A percentile compares a stretch with the other conserved stretches of the same genome.
These are phyloP conservation scores for Trichoplusia ni DNA, from an alignment of 1,140 invertebrate species.

Conservation along the genomic window DNA sequence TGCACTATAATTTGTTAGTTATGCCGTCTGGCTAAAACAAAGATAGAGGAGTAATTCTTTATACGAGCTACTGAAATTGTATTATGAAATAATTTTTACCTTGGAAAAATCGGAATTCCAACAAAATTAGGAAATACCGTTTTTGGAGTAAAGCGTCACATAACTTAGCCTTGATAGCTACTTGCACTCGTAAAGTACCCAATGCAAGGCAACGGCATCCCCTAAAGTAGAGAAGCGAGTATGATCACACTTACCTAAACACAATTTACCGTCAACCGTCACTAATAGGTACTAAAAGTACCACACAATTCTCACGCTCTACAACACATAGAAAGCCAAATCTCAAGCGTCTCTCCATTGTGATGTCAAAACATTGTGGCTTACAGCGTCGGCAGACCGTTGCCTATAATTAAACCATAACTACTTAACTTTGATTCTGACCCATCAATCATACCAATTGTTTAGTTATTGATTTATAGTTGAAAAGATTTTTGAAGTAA, in stretches of 20 bases:
- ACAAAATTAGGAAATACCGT: too few species aligned
- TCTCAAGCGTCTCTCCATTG: conserved; percentile 25
- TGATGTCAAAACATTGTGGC: conserved; percentile 51
- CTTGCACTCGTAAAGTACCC: too few species aligned
- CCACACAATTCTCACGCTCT: conserved; percentile 24
- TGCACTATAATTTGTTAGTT: too few species aligned
- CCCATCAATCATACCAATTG: conserved; percentile 19
- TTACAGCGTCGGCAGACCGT: conserved; percentile 29
- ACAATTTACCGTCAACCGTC: background rate
- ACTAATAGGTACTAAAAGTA: background rate
- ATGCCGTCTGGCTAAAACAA: too few species aligned
- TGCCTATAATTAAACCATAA: conserved; percentile 40
- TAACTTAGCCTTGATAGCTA: too few species aligned
- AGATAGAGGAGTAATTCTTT: too few species aligned
- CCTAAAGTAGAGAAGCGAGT: too few species aligned
- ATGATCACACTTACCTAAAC: background rate
- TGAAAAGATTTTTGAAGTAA: background rate
- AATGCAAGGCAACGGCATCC: too few species aligned
- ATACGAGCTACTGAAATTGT: too few species aligned
- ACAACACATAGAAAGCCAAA: conserved; percentile 21
- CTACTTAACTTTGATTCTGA: conserved; percentile 16
- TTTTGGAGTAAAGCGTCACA: too few species aligned
- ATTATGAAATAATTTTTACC: too few species aligned
- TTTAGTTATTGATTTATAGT: conserved; percentile 20
- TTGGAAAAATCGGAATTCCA: too few species aligned